Percentiles rank a stretch among this genome's conserved stretches.
phyloP scores from a whole-genome alignment of 1,140 invertebrate species.

The Amphibalanus amphitrite region DNA sequence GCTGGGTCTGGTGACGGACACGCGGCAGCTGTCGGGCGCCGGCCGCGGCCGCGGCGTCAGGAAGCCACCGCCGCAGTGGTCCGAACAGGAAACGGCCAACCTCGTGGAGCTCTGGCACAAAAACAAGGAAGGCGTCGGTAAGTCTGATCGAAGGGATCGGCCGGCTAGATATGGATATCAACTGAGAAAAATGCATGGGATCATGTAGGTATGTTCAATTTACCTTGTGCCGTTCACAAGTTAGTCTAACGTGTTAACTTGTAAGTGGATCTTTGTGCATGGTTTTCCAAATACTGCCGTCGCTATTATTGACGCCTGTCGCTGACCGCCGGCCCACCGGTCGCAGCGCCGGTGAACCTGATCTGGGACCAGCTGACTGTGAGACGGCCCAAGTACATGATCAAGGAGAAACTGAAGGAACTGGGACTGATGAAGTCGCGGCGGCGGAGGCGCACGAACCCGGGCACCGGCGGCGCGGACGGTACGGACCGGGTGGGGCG shows the following conservation, averaged over 20 bases:
- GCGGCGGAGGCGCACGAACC: too few relatives aligned
- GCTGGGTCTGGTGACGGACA: conserved; percentile 44
- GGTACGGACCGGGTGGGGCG: background rate
- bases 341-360: background rate
- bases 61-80: conserved; percentile 39
- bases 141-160: background rate
- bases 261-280: too few relatives aligned
- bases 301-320: too few relatives aligned
- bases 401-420: background rate
- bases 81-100: conserved; percentile 56
- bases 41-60: conserved; percentile 22
- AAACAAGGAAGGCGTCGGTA: conserved; percentile 43
- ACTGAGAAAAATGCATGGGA: too few relatives aligned
- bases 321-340: too few relatives aligned
- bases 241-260: too few relatives aligned
- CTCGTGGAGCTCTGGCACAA: conserved; percentile 52
- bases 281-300: too few relatives aligned
- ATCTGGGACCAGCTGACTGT: background rate
- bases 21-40: conserved; percentile 12
- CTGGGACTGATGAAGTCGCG: background rate
- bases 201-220: too few relatives aligned
- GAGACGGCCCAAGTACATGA: background rate
- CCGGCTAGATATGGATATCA: too few relatives aligned
- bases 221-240: too few relatives aligned
- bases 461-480: background rate